Evolutionary conservation across 2,113 vertebrate species (phyloP).

Genomic region (Strix uralensis): DNA sequence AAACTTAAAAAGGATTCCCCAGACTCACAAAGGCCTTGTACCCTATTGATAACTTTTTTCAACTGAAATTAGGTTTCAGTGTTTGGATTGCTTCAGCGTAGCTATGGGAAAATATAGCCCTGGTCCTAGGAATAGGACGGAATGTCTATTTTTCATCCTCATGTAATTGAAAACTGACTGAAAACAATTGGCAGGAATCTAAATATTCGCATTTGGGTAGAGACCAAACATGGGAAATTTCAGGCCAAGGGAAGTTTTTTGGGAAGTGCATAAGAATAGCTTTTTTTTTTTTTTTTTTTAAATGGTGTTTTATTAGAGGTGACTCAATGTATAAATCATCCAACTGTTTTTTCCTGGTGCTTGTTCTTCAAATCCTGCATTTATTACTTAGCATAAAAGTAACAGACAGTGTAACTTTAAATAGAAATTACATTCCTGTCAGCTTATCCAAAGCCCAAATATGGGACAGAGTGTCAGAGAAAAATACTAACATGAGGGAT

Average conservation of each 20-base stretch:
- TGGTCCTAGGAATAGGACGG: slow-evolving; percentile 21
- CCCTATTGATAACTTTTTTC: neutral
- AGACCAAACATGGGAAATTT: slow-evolving; percentile 38
- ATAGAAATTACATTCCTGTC: slow-evolving; percentile 54
- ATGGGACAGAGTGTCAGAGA: slow-evolving; percentile 32
- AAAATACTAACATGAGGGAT: slow-evolving; percentile 30
- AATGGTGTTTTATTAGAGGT: slow-evolving; percentile 5
- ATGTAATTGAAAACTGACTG: slow-evolving; percentile 50
- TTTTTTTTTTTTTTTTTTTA: neutral
- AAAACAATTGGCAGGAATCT: slow-evolving; percentile 38
- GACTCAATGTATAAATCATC: neutral
- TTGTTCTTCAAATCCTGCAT: neutral
- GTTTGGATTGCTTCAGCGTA: neutral
- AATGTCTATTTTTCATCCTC: slow-evolving; percentile 49
- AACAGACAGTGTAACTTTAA: slow-evolving; percentile 51
- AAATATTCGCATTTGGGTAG: slow-evolving; percentile 35
- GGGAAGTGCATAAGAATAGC: neutral
- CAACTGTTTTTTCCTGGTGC: neutral
- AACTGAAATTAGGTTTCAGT: neutral
- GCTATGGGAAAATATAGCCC: slow-evolving; percentile 17
- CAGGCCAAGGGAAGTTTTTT: neutral
- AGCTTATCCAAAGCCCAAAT: slow-evolving; percentile 55
- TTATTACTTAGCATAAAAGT: slow-evolving; percentile 39
- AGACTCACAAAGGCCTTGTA: neutral
- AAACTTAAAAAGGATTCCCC: slow-evolving; percentile 12